These are phyloP conservation scores for Nezara viridula DNA, from an alignment of 2,888 invertebrate species.

Conservation along the genomic window DNA sequence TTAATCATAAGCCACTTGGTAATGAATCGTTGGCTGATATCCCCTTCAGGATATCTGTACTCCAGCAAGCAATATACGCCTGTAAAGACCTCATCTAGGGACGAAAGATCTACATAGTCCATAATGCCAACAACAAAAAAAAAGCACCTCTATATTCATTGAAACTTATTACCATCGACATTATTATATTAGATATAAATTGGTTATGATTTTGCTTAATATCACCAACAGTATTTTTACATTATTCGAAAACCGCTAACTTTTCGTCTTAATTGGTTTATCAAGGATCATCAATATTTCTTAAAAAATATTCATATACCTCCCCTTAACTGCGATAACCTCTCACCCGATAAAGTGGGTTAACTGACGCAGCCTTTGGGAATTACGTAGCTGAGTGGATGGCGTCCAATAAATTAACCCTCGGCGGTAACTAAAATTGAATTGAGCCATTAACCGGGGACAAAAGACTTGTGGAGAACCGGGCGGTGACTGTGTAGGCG, in stretches of 20 bases:
- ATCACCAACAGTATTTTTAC: too few relatives aligned
- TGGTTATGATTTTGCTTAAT: too few relatives aligned
- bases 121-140: too few relatives aligned
- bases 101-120: too few relatives aligned
- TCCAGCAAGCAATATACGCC: too few relatives aligned
- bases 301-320: not conserved
- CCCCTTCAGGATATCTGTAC: too few relatives aligned
- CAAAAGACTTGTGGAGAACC: constrained; percentile 29
- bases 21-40: too few relatives aligned
- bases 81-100: too few relatives aligned
- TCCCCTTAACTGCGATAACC: not conserved
- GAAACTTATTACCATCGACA: too few relatives aligned
- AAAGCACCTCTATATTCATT: too few relatives aligned
- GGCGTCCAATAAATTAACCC: constrained; percentile 8
- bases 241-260: not conserved
- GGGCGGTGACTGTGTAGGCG: not conserved
- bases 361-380: not conserved
- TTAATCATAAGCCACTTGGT: too few relatives aligned
- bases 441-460: constrained; percentile 7
- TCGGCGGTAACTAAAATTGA: constrained; percentile 16
- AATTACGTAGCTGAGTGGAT: constrained; percentile 7
- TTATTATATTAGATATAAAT: too few relatives aligned
- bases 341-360: not conserved
- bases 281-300: not conserved
- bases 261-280: not conserved